A percentile compares a stretch with the other conserved stretches of the same genome.
Conservation (phyloP, 2,113 vertebrate genomes). For the Eulacestoma nigropectus region DNA sequence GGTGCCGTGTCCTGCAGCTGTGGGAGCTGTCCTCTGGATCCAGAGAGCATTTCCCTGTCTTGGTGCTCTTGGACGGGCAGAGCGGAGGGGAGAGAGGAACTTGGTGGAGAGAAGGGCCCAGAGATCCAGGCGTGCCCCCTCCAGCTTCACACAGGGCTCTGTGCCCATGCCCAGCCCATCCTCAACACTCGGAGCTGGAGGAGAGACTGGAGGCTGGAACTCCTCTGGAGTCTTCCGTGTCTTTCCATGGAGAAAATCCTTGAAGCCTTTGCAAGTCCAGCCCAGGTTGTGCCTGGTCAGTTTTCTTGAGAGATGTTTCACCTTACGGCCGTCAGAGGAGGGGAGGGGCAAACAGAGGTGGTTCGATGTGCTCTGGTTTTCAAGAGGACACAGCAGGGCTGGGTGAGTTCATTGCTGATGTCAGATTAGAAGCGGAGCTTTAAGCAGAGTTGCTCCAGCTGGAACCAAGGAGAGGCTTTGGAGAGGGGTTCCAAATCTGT, state of each 20-base stretch:
- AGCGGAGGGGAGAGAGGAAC: neutral
- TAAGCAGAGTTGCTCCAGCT: neutral
- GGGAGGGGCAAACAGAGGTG: neutral
- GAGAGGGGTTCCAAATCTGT: neutral
- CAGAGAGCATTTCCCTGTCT: neutral
- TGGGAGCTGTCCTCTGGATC: neutral
- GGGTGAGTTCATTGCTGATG: neutral
- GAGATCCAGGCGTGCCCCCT: neutral
- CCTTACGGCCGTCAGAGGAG: neutral
- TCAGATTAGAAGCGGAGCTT: neutral
- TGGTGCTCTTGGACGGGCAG: neutral
- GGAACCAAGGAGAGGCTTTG: neutral
- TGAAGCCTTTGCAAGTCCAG: neutral
- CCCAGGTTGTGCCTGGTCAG: neutral
- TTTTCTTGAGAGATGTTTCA: neutral
- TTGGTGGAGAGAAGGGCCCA: neutral
- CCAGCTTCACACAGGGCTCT: neutral
- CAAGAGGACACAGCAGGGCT: neutral
- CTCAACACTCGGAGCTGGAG: neutral
- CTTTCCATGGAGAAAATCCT: neutral
- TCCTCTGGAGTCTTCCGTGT: no score
- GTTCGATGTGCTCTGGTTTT: neutral
- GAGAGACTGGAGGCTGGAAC: no score
- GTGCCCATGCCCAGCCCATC: neutral
- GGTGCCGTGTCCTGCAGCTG: neutral